These are phyloP conservation scores for Epinephelus cyanopodus DNA, from an alignment of 2,113 vertebrate species.

Conservation along the genomic window DNA sequence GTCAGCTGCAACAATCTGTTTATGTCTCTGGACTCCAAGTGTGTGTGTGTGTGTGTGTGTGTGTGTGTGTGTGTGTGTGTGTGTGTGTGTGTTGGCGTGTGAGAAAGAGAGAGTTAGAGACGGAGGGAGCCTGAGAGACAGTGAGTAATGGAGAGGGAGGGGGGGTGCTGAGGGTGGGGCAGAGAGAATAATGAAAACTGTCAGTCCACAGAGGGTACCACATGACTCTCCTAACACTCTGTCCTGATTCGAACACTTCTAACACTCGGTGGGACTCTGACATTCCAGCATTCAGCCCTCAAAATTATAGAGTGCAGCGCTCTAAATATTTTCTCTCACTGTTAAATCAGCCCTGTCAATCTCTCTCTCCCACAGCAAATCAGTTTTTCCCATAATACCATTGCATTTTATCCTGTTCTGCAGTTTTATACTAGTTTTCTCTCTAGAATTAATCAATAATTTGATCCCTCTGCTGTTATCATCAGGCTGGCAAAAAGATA, in stretches of 20 bases:
- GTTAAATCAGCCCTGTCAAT: slow-evolving; percentile 8
- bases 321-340: slow-evolving; percentile 13
- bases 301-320: not conserved
- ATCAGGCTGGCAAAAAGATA: not conserved
- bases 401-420: not conserved
- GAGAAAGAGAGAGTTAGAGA: slow-evolving; percentile 22
- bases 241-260: slow-evolving; percentile 30
- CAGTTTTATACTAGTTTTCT: not conserved
- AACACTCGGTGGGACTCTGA: slow-evolving; percentile 2
- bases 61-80: slow-evolving; percentile 35
- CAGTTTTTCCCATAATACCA: not conserved
- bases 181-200: slow-evolving; percentile 61
- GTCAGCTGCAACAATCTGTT: slow-evolving; percentile 82
- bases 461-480: not conserved
- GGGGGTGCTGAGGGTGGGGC: slow-evolving; percentile 15
- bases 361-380: not conserved
- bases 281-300: not conserved
- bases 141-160: slow-evolving; percentile 49
- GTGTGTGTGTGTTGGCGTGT: slow-evolving; percentile 24
- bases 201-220: slow-evolving; percentile 46
- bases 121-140: slow-evolving; percentile 48
- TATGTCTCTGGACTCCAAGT: slow-evolving; percentile 60
- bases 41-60: slow-evolving; percentile 37
- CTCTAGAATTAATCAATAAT: no score
- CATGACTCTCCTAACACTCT: slow-evolving; percentile 37